Conservation (phyloP, 2,888 invertebrate species). For the Mesochorus sp. region DNA sequence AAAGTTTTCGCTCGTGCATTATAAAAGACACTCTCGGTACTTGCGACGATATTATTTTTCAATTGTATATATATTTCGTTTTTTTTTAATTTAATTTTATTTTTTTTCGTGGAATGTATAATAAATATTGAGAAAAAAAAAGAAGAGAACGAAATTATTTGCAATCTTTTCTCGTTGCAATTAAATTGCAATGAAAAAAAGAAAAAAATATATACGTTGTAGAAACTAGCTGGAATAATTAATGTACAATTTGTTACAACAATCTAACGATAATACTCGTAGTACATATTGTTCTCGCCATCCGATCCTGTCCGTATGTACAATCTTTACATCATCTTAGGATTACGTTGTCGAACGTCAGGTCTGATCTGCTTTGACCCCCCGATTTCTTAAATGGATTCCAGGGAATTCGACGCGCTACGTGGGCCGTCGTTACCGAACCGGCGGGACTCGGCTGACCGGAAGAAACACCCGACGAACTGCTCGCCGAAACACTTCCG, state of each 20-base stretch:
- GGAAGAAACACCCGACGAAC: constrained; percentile 84
- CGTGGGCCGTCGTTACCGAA: constrained; percentile 82
- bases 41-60: no score
- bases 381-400: constrained; percentile 89
- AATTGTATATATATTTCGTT: not conserved
- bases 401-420: constrained; percentile 85
- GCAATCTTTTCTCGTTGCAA: not conserved
- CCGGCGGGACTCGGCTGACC: constrained; percentile 85
- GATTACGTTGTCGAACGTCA: constrained; percentile 84
- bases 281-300: not conserved
- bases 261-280: constrained; percentile 28
- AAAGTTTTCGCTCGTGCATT: no score
- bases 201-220: not conserved
- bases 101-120: not conserved
- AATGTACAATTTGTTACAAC: constrained; percentile 51
- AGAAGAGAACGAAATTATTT: no score
- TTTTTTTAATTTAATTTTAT: not conserved
- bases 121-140: no score
- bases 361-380: constrained; percentile 83
- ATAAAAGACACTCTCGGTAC: no score
- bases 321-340: constrained; percentile 82
- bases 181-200: not conserved
- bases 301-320: constrained; percentile 12
- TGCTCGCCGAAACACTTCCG: constrained; percentile 84
- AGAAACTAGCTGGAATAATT: constrained; percentile 35